Conservation (phyloP, 2,797 vertebrate species). For the Chanos chanos region DNA sequence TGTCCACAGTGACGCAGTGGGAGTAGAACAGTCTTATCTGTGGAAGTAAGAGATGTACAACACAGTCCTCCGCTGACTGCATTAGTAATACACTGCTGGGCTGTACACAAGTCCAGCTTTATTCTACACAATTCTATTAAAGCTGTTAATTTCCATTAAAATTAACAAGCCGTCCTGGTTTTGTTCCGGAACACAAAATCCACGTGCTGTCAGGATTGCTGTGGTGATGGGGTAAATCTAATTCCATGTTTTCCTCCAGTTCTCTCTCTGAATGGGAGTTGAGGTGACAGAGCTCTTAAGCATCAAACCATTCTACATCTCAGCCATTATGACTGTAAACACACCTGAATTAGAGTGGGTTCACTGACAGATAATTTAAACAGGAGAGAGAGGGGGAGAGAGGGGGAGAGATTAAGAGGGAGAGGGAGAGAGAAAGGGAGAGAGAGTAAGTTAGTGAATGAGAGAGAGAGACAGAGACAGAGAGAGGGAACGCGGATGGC, state of each 20-base stretch:
- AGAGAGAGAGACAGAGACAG: not conserved
- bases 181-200: slow-evolving; percentile 25
- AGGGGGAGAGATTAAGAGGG: not conserved
- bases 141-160: slow-evolving; percentile 31
- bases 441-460: not conserved
- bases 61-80: slow-evolving; percentile 1
- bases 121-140: slow-evolving; percentile 12
- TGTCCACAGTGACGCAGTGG: too few relatives aligned
- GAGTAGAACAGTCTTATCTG: not conserved
- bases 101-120: slow-evolving; percentile 1
- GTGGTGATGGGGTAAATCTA: slow-evolving; percentile 27
- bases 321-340: slow-evolving; percentile 12
- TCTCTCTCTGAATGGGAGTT: slow-evolving; percentile 14
- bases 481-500: not conserved
- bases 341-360: slow-evolving; percentile 13
- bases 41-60: too few relatives aligned
- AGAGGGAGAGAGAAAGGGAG: not conserved
- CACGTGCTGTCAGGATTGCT: slow-evolving; percentile 28
- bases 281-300: slow-evolving; percentile 16
- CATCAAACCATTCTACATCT: slow-evolving; percentile 21
- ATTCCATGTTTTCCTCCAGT: slow-evolving; percentile 8
- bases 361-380: not conserved
- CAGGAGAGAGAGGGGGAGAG: not conserved
- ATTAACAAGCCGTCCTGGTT: slow-evolving; percentile 27
- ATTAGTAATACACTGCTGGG: too few relatives aligned